Percentiles rank a stretch among this genome's conserved stretches.
Conservation (phyloP, 30 jellyfish, hydroid and myxozoan genomes). For the Pelagia noctiluca region DNA sequence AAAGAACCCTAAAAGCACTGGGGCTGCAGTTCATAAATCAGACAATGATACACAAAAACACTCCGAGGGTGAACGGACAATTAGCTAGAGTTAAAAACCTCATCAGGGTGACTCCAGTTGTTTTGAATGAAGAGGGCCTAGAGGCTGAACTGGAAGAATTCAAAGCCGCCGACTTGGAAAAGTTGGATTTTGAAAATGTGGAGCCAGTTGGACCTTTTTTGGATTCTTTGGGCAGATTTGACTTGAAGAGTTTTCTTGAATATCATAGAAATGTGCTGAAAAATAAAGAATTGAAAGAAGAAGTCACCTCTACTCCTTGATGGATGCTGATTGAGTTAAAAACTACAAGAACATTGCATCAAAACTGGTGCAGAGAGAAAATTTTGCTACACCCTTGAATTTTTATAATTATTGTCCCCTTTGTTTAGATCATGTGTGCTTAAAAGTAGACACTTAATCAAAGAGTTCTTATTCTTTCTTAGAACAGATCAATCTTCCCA, state of each 20-base stretch:
- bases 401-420: too few species aligned
- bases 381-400: too few species aligned
- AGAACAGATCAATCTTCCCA: too few species aligned
- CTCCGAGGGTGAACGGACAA: constrained; percentile 80
- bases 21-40: constrained; percentile 62
- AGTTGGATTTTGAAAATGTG: constrained; percentile 13
- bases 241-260: constrained; percentile 44
- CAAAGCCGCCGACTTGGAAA: constrained; percentile 49
- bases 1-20: constrained; percentile 77
- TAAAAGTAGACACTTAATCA: too few species aligned
- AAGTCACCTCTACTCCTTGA: too few species aligned
- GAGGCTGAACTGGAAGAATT: constrained; percentile 25
- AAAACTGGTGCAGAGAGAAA: too few species aligned
- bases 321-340: too few species aligned
- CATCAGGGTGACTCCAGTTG: constrained; percentile 75
- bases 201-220: constrained; percentile 31
- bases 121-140: constrained; percentile 37
- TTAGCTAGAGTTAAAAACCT: constrained; percentile 65
- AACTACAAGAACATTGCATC: too few species aligned
- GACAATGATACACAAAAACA: constrained; percentile 81
- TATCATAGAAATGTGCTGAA: constrained; percentile 36
- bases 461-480: too few species aligned
- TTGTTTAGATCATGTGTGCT: too few species aligned
- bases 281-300: constrained; percentile 18
- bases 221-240: constrained; percentile 51